Evolutionary conservation across 2,888 invertebrate species (phyloP), one percentile per base, ranked within the genome.

Genomic region (Pristionchus entomophagus): DNA sequence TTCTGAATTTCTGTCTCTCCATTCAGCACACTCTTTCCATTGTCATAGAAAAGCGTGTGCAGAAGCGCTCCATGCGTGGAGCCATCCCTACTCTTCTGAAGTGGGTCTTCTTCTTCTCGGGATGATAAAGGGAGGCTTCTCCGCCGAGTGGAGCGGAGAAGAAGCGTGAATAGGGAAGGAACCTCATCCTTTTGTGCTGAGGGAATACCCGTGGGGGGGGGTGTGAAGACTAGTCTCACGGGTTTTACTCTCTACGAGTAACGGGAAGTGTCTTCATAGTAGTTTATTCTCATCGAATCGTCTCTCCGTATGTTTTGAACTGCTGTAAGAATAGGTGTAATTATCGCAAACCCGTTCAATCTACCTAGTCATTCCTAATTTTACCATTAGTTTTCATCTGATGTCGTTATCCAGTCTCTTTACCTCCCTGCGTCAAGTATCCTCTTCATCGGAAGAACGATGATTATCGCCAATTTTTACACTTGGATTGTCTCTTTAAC

Each of bases 181-280:
- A 17, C 56, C 22, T 56, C 56, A 56, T 56, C 56, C 56, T n/a
- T 56, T 56, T 56, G 56, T 56, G n/a, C 56, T 10, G 10, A 1
- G n/a, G 12, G n/a, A 10, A 10, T 2, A 56, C 56, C 56, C 56
- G 22, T 26, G 10, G 19, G 22, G 22, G 26, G n/a, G n/a, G 26
- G 56, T 26, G 56, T 56, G 56, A 56, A 56, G 56, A 56, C 56
- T 56, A 56, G 56, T n/a, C n/a, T n/a, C n/a, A n/a, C n/a, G 56
- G 26, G 26, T 22, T 51, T 22, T 51, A 22, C 51, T 5, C 22
- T 51, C 22, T 56, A 1, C 26, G n/a, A n/a, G 22, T 17, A 6
- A n/a, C 56, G 56, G 56, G 26, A 56, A 56, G 56, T n/a, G 22
- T 56, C n/a, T 26, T 56, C 26, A 56, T n/a, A n/a, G n/a, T 51